Conservation (phyloP, 2,113 vertebrate species). For the Labeo catla region DNA sequence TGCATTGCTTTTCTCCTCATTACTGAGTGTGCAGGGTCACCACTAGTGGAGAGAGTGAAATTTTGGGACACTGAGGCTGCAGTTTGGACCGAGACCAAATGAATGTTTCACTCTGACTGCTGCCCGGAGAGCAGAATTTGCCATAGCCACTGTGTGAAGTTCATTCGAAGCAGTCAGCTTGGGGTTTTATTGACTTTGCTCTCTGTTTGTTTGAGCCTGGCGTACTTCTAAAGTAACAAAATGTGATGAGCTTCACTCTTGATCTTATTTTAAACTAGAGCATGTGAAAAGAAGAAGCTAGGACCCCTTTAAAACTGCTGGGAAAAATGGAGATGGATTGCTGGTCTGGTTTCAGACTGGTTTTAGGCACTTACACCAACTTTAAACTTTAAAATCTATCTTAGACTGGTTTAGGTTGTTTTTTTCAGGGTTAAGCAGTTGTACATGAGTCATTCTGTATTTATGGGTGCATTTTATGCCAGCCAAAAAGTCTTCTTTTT, state of each 20-base stretch:
- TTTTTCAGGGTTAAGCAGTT: background rate
- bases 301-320: background rate
- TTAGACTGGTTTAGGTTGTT: background rate
- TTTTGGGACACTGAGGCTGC: slow-evolving; percentile 33
- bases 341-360: background rate
- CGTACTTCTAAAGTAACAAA: background rate
- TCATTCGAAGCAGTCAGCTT: slow-evolving; percentile 6
- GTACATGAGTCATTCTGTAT: too few relatives aligned
- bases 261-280: background rate
- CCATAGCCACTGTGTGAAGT: slow-evolving; percentile 20
- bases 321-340: background rate
- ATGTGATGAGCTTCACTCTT: background rate
- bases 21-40: slow-evolving; percentile 42
- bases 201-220: background rate
- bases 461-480: too few relatives aligned
- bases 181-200: background rate
- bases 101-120: slow-evolving; percentile 43
- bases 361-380: background rate
- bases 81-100: slow-evolving; percentile 49
- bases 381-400: too few relatives aligned
- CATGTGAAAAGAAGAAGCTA: background rate
- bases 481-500: too few relatives aligned
- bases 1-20: slow-evolving; percentile 33
- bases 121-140: background rate
- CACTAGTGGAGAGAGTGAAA: background rate